Evolutionary conservation across 2,113 vertebrate genomes (phyloP).

Genomic region (Piprites chloris): DNA sequence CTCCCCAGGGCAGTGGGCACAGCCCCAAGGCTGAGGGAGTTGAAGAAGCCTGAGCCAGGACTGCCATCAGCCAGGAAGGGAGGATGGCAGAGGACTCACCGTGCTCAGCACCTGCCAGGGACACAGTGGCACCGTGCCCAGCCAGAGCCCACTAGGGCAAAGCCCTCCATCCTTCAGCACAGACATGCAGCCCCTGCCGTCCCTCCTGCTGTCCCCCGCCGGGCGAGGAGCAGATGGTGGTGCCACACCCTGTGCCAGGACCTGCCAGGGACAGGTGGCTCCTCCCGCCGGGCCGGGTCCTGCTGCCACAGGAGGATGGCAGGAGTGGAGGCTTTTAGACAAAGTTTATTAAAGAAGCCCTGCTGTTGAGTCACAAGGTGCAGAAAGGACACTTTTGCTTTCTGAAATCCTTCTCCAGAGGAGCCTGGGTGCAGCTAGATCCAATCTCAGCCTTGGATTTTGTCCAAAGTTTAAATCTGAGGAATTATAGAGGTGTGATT

Average conservation of each 20-base stretch:
- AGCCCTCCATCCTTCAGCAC: background rate
- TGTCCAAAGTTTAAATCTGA: background rate
- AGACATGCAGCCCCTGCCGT: background rate
- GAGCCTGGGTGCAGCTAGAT: background rate
- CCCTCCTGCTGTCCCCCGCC: rapidly evolving
- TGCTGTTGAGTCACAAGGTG: background rate
- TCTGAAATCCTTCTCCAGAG: background rate
- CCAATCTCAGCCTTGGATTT: background rate
- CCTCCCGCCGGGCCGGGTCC: rapidly evolving
- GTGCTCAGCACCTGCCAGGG: background rate
- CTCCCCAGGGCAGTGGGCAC: background rate
- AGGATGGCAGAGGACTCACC: background rate
- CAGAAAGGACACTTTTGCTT: background rate
- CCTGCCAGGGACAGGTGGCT: background rate
- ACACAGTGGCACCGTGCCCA: background rate
- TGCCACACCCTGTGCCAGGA: rapidly evolving
- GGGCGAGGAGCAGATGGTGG: background rate
- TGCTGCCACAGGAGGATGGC: rapidly evolving
- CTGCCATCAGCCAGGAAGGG: background rate
- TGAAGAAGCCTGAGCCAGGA: background rate
- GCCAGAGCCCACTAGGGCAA: background rate
- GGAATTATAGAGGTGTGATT: background rate
- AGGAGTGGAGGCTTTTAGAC: background rate
- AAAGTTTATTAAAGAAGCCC: background rate
- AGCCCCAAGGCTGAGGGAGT: background rate